Percentiles rank a stretch among this genome's conserved stretches.
phyloP scores from a whole-genome alignment of 2,888 invertebrate genomes.

The Lordiphosa andalusiaca region DNA sequence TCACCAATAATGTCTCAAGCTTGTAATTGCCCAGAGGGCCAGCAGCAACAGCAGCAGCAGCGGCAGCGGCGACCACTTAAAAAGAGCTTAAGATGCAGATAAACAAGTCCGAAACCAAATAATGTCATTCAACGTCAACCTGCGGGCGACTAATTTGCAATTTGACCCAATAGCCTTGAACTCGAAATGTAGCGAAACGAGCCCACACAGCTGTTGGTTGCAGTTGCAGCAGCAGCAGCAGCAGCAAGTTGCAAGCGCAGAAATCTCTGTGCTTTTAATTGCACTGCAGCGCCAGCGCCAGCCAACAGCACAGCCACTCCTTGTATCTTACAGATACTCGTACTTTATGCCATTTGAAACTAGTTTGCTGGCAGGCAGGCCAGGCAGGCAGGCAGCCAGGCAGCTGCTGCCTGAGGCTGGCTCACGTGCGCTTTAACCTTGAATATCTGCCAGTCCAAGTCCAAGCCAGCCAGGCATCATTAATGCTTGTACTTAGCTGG shows the following conservation, averaged over 20 bases:
- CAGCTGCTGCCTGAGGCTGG: conserved; percentile 56
- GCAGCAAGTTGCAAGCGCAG: conserved; percentile 36
- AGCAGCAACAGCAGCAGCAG: neutral
- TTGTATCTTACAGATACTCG: conserved; percentile 63
- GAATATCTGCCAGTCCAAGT: conserved; percentile 48
- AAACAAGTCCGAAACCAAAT: conserved; percentile 32
- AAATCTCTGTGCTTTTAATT: conserved; percentile 47
- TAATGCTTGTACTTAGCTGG: conserved; percentile 19
- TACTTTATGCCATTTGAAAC: conserved; percentile 69
- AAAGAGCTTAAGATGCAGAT: conserved; percentile 31
- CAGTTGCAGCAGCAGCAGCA: conserved; percentile 31
- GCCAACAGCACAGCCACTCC: conserved; percentile 5
- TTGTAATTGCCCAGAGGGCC: conserved; percentile 53
- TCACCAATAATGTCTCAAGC: conserved; percentile 55
- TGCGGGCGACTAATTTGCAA: conserved; percentile 70
- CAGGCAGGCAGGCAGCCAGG: conserved; percentile 18
- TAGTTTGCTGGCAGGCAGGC: conserved; percentile 47
- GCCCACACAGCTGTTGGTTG: conserved; percentile 39
- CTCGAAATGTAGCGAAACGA: conserved; percentile 52
- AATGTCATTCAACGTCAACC: conserved; percentile 72
- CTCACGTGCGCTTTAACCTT: conserved; percentile 76
- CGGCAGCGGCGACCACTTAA: conserved; percentile 19
- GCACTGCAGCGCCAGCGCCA: conserved; percentile 37
- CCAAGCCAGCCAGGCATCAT: conserved; percentile 39
- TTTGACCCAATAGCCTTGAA: conserved; percentile 75